Evolutionary conservation across 2,113 vertebrate species (phyloP), one percentile per base, ranked within the genome.

Genomic region (Sinosuthora webbiana): DNA sequence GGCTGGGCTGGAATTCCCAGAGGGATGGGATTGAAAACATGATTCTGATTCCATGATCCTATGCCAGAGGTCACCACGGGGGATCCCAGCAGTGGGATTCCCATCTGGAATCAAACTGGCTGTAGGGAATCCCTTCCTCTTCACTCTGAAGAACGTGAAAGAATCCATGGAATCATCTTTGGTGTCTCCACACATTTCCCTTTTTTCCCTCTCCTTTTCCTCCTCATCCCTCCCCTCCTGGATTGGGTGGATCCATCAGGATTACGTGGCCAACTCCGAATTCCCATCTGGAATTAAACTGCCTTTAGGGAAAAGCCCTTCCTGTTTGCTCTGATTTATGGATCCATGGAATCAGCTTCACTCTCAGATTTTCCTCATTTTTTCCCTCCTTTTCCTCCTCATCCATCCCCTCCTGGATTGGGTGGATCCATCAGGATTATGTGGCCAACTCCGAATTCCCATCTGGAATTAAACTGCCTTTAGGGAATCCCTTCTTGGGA

Each of bases 211-310:
- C 15, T 10, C 20, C 8, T 39, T 23, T 31, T 8, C n/a, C 42
- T 33, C 5, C 35, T 45, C 24, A 1, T 28, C 35, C 35, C 0
- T 10, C 17, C 0, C 9, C 35, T 31, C 25, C 42, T 57, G 21
- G 37, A 7, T n/a, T 91, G 99, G 99, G 98, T 93, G 99, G 63
- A 97, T 99, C 30, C 98, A 2, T 5, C 1, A 5, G 31, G 31
- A 56, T 21, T 21, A 13, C 2, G 7, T 5, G 21, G 15, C 42
- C 64, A 22, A 22, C 11, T 22, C 67, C 47, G 23, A 22, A 52
- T 9, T 39, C 27, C 67, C 67, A 22, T 5, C 47, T 30, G 67
- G 47, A 50, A 30, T 21, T 2, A 16, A 16, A 5, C 5, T 11
- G 13, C 1, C 5, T 50, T 37, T 52, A 30, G 19, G 45, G 33